Percentiles rank a stretch among this genome's conserved stretches.
Evolutionary conservation across 2,797 vertebrate species (phyloP).

Genomic region (Lateolabrax maculatus): DNA sequence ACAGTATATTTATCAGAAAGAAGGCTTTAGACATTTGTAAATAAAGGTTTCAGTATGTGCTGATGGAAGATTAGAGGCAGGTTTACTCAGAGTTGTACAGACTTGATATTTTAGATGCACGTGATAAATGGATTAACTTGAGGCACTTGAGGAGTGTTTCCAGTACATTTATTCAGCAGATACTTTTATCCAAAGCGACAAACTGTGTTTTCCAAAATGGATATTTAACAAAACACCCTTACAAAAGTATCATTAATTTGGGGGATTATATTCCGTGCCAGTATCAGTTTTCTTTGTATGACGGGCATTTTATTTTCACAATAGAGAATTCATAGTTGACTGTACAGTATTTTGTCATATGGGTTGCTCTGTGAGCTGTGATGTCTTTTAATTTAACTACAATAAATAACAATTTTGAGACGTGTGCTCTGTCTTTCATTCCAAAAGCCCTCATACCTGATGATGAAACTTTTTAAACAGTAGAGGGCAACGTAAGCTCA

Average conservation of each 20-base stretch:
- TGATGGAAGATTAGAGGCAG: slow-evolving; percentile 8
- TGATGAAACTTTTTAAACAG: slow-evolving; percentile 26
- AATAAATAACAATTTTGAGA: slow-evolving; percentile 43
- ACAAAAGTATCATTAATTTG: neutral
- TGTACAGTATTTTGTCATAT: slow-evolving; percentile 26
- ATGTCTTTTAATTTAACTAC: slow-evolving; percentile 16
- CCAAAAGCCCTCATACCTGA: neutral
- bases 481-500: slow-evolving; percentile 59
- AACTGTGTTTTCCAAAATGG: slow-evolving; percentile 12
- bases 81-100: slow-evolving; percentile 31
- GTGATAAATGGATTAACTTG: slow-evolving; percentile 39
- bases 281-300: slow-evolving; percentile 36
- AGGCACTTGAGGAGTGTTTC: slow-evolving; percentile 18
- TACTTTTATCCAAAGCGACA: neutral
- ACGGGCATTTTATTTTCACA: slow-evolving; percentile 39
- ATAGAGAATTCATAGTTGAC: slow-evolving; percentile 1
- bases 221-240: neutral
- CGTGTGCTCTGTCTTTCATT: neutral
- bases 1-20: slow-evolving; percentile 17
- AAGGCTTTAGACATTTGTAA: slow-evolving; percentile 30
- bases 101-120: slow-evolving; percentile 22
- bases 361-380: slow-evolving; percentile 31
- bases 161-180: slow-evolving; percentile 5
- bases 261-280: slow-evolving; percentile 52
- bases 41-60: slow-evolving; percentile 40